Evolutionary conservation across 2,113 vertebrate species (phyloP), one percentile per base, ranked within the genome.

Genomic region (Oxyura jamaicensis): DNA sequence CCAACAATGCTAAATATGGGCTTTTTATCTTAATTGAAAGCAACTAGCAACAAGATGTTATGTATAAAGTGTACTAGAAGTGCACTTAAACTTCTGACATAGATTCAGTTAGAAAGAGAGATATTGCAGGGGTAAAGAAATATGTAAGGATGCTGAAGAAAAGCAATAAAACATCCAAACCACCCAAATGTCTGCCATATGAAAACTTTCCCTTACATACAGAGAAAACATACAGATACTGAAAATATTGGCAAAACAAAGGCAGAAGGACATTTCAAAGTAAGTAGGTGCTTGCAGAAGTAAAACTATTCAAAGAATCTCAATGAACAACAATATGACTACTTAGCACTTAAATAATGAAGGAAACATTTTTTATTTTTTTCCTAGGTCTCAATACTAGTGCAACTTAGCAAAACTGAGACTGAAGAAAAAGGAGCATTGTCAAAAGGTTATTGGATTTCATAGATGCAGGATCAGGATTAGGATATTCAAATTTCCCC

Each of bases 211-310:
- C 42, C 41, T 36, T 21, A 29, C 42, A 26, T 36, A 48, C 41
- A 17, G 11, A 86, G 41, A 73, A 96, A 94, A 41, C 74, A 81
- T 83, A 95, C 60, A 91, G 91, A 78, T 94, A 62, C 35, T 90
- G 78, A 83, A 90, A 92, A 86, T 90, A 95, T 88, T 94, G 95
- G 50, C 71, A 93, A 97, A 91, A 95, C 82, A 97, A 91, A 93
- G 53, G 29, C 15, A 86, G 46, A 95, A 73, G 26, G 13, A 19
- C 65, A 76, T 96, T 95, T 94, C 66, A 87, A 87, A 91, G 42
- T 59, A 92, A 96, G 73, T 39, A 15, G 5, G 76, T 10, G 2
- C 73, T 86, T 94, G 72, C 39, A 84, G 90, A 96, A 96, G 88
- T 83, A 92, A 95, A 95, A 77, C 84, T 35, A 81, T 85, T 95